Evolutionary conservation across 1,140 invertebrate species (phyloP).

Genomic region (Polypedilum vanderplanki): DNA sequence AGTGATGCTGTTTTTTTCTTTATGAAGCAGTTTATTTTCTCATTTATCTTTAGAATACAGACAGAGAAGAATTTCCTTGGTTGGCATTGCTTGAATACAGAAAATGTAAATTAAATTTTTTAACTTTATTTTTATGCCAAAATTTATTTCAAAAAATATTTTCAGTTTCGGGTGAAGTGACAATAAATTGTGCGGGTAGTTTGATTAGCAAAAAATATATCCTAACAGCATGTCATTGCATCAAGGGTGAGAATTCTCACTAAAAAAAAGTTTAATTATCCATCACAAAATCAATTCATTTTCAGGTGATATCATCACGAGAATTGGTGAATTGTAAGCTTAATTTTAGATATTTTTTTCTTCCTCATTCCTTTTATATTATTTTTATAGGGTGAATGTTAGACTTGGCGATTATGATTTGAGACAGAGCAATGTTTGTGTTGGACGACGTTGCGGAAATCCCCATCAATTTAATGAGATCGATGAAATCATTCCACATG

Average conservation of each 20-base stretch:
- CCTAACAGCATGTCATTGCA: slow-evolving; percentile 63
- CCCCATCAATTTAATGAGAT: slow-evolving; percentile 34
- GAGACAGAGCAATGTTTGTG: slow-evolving; percentile 44
- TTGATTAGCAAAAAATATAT: slow-evolving; percentile 55
- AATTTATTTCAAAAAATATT: background rate
- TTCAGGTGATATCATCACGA: slow-evolving; percentile 38
- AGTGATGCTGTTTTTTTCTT: background rate
- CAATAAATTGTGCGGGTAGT: slow-evolving; percentile 52
- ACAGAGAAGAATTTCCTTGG: slow-evolving; percentile 54
- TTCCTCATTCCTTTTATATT: slow-evolving; percentile 7
- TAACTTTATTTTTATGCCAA: background rate
- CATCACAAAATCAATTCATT: background rate
- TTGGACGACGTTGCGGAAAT: slow-evolving; percentile 35
- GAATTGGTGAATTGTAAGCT: slow-evolving; percentile 49
- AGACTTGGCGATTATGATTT: slow-evolving; percentile 49
- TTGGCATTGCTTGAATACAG: slow-evolving; percentile 54
- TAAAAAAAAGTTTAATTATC: no score
- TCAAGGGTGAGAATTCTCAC: slow-evolving; percentile 42
- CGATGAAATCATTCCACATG: slow-evolving; percentile 44
- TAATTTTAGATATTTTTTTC: background rate
- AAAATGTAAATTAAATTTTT: slow-evolving; percentile 34
- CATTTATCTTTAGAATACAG: slow-evolving; percentile 36
- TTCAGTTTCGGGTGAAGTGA: slow-evolving; percentile 33
- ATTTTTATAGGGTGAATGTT: slow-evolving; percentile 39
- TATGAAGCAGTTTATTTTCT: background rate